These are phyloP conservation scores for Cheiracanthium punctorium DNA, from an alignment of 2,888 invertebrate genomes.

Conservation along the genomic window DNA sequence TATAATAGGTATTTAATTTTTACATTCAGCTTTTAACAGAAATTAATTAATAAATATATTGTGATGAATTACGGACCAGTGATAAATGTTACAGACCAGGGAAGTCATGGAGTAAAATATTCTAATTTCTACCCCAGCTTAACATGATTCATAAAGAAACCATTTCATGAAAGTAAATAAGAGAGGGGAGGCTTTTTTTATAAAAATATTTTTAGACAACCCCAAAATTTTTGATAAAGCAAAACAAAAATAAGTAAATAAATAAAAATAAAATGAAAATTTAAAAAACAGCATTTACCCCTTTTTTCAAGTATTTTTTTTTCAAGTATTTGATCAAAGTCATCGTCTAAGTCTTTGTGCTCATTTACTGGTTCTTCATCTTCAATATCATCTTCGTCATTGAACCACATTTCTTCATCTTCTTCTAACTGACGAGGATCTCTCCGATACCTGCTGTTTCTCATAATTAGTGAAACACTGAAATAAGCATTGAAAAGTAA, in stretches of 20 bases:
- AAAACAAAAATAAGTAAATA: background rate
- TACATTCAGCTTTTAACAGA: no score
- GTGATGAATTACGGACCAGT: no score
- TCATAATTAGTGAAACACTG: constrained; percentile 65
- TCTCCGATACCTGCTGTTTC: constrained; percentile 84
- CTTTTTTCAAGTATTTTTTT: constrained; percentile 83
- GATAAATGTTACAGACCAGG: no score
- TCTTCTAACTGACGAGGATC: constrained; percentile 96
- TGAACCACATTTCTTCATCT: constrained; percentile 99
- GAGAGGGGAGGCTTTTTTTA: no score
- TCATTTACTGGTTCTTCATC: constrained; percentile 78
- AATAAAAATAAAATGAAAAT: background rate
- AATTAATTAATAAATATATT: no score
- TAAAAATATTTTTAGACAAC: background rate
- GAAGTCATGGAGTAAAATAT: no score
- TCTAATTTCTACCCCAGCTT: no score
- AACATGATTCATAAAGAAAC: no score
- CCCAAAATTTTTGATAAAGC: no score
- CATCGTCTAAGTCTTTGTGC: constrained; percentile 80
- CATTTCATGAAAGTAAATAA: no score
- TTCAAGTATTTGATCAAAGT: constrained; percentile 81
- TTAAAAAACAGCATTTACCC: constrained; percentile 74
- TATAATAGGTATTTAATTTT: no score
- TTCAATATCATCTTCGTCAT: constrained; percentile 94
- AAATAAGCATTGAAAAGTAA: constrained; percentile 18